Evolutionary conservation across 2,888 invertebrate genomes (phyloP).

Genomic region (Tenthredo scrophulariae): DNA sequence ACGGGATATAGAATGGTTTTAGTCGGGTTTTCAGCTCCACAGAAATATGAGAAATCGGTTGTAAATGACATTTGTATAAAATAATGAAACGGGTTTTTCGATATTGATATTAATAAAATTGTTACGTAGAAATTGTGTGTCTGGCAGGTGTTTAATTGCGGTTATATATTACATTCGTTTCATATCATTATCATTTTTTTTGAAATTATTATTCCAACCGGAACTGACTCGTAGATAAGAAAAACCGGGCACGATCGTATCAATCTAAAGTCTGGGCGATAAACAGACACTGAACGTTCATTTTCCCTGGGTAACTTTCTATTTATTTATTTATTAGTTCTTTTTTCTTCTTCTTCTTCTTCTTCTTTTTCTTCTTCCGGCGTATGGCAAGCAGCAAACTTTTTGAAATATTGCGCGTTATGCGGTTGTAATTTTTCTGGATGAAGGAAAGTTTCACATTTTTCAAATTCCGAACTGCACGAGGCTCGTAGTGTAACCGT

Average conservation of each 20-base stretch:
- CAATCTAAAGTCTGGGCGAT: conserved; percentile 17
- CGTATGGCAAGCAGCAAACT: background rate
- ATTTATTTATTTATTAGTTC: too few relatives aligned
- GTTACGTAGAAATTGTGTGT: background rate
- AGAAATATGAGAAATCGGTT: background rate
- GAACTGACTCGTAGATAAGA: conserved; percentile 13
- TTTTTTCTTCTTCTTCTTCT: background rate
- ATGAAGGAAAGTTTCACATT: background rate
- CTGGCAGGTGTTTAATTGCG: background rate
- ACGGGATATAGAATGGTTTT: background rate
- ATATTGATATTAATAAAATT: background rate
- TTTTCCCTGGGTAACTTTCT: background rate
- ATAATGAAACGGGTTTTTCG: background rate
- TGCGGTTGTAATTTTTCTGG: conserved; percentile 1
- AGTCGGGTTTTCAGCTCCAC: background rate
- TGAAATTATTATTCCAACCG: background rate
- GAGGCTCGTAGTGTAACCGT: too few relatives aligned
- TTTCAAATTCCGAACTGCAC: background rate
- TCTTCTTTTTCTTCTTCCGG: background rate
- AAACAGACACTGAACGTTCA: background rate
- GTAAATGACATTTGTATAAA: background rate
- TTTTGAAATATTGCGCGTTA: conserved; percentile 34
- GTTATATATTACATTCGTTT: too few relatives aligned
- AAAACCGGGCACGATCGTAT: background rate
- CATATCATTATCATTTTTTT: background rate